Evolutionary conservation across 2,888 invertebrate genomes (phyloP).

Genomic region (Parthenolecanium corni): DNA sequence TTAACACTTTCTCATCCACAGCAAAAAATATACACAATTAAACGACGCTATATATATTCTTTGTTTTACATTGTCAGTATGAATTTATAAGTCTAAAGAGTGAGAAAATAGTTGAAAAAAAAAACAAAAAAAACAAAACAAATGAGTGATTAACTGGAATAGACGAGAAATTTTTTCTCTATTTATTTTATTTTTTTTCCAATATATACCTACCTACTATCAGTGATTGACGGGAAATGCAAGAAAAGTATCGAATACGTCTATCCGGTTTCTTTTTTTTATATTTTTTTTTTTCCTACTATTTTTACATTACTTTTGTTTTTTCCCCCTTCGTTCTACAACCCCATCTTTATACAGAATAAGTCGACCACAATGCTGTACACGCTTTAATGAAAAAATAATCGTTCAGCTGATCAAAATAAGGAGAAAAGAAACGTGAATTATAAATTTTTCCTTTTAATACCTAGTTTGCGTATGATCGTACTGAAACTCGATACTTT

Average conservation of each 20-base stretch:
- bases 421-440: neutral
- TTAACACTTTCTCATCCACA: no score
- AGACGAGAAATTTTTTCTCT: neutral
- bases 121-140: neutral
- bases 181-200: neutral
- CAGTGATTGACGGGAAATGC: constrained; percentile 3
- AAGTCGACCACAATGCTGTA: neutral
- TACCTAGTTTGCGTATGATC: neutral
- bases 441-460: neutral
- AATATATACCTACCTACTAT: neutral
- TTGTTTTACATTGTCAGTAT: no score
- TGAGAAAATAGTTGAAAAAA: no score
- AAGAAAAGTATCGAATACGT: neutral
- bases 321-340: no score
- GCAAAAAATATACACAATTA: no score
- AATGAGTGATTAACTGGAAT: neutral
- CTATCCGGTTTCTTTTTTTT: neutral
- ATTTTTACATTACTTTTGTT: no score
- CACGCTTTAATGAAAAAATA: neutral
- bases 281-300: no score
- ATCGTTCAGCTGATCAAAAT: neutral
- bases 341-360: no score
- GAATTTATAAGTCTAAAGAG: no score
- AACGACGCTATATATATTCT: no score
- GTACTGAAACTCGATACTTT: neutral